Evolutionary conservation across 1,140 invertebrate genomes (phyloP).

Genomic region (Drosophila prosaltans): DNA sequence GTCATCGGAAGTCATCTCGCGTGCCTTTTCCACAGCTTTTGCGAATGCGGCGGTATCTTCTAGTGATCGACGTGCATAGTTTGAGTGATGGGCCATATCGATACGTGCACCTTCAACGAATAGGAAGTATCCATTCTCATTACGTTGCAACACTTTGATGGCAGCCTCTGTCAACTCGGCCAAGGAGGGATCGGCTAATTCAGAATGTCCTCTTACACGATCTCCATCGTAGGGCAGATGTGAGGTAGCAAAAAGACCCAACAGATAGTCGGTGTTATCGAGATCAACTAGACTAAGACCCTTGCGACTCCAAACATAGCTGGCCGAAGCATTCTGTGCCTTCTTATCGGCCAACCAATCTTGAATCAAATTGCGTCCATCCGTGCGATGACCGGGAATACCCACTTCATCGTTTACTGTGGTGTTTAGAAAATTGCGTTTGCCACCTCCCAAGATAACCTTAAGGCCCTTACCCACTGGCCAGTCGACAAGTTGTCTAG

Average conservation of each 20-base stretch:
- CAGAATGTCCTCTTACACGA: conserved; percentile 70
- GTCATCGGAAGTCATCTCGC: conserved; percentile 87
- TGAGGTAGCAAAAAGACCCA: conserved; percentile 86
- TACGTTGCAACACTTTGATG: conserved; percentile 90
- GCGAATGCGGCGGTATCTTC: conserved; percentile 92
- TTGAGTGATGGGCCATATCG: conserved; percentile 93
- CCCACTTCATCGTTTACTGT: conserved; percentile 87
- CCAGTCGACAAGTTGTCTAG: conserved; percentile 88
- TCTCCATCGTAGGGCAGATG: conserved; percentile 84
- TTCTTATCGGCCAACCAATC: conserved; percentile 86
- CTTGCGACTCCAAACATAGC: conserved; percentile 86
- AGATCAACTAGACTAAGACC: conserved; percentile 86
- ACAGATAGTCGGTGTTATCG: conserved; percentile 87
- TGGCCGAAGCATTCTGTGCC: conserved; percentile 83
- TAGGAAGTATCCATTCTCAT: conserved; percentile 92
- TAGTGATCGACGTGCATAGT: conserved; percentile 89
- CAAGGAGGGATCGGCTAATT: conserved; percentile 87
- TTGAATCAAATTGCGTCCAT: conserved; percentile 87
- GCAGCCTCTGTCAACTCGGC: conserved; percentile 93
- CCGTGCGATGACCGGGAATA: conserved; percentile 85
- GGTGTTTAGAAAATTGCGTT: conserved; percentile 87
- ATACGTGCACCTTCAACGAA: conserved; percentile 95
- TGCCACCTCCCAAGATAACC: conserved; percentile 89
- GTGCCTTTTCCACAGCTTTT: conserved; percentile 88
- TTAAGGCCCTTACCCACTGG: conserved; percentile 86